These are phyloP conservation scores for Andrena marginata DNA, from an alignment of 2,888 invertebrate species.

Conservation along the genomic window DNA sequence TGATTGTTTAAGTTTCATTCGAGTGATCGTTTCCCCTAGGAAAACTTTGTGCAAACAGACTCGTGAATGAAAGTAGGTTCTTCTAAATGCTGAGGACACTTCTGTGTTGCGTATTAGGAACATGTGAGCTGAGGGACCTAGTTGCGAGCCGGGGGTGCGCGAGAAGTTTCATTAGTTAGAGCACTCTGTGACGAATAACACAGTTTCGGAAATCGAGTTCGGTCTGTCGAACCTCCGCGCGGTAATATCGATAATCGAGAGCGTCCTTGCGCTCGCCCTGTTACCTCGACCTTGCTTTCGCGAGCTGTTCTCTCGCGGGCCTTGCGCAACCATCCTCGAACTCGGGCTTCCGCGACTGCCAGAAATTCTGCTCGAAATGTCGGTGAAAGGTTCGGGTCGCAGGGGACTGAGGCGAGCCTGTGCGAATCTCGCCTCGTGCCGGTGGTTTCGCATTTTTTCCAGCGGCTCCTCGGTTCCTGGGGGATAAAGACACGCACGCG, in stretches of 20 bases:
- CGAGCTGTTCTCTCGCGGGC: neutral
- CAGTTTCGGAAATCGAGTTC: no score
- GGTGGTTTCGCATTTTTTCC: neutral
- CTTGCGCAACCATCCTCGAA: slow-evolving; percentile 7
- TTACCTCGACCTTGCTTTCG: slow-evolving; percentile 53
- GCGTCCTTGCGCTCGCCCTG: slow-evolving; percentile 25
- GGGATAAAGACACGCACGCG: neutral
- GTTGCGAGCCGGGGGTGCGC: no score
- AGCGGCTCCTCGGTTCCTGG: no score
- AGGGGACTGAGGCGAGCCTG: neutral
- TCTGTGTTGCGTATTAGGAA: no score
- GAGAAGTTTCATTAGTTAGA: no score
- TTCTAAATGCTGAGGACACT: no score
- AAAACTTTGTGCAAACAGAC: no score
- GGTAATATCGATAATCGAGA: neutral
- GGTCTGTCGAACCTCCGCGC: neutral
- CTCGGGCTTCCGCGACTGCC: neutral
- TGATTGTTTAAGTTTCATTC: neutral
- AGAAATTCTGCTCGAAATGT: neutral
- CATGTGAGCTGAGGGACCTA: no score
- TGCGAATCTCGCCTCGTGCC: neutral
- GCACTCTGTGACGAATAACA: no score
- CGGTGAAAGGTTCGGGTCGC: neutral
- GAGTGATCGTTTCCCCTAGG: neutral
- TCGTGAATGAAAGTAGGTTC: no score